Percentiles rank a stretch among this genome's conserved stretches.
Evolutionary conservation across 1,140 invertebrate genomes (phyloP).

Genomic region (Subanguina moxae): DNA sequence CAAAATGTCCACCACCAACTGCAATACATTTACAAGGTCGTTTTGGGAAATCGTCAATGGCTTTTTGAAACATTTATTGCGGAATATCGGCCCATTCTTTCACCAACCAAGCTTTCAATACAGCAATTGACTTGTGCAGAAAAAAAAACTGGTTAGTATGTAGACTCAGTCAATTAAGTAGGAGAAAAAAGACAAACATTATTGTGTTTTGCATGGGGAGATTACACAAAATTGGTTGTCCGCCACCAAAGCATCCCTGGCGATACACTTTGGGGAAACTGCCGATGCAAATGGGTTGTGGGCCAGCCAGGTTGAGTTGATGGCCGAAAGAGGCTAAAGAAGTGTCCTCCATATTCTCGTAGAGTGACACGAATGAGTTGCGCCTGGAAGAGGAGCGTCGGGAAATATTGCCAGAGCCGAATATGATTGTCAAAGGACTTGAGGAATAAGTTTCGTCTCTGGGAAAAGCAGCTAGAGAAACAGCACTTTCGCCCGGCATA

Average conservation of each 20-base stretch:
- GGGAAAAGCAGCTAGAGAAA: constrained; percentile 42
- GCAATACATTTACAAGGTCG: too few relatives aligned
- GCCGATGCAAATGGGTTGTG: constrained; percentile 8
- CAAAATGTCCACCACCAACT: too few relatives aligned
- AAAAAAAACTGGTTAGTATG: not conserved
- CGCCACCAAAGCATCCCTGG: not conserved
- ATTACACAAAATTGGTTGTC: not conserved
- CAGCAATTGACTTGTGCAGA: too few relatives aligned
- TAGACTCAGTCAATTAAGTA: not conserved
- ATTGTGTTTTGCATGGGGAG: constrained; percentile 14
- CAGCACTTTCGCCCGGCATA: constrained; percentile 19
- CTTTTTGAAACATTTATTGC: too few relatives aligned
- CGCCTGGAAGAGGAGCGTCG: constrained; percentile 28
- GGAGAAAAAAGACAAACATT: constrained; percentile 16
- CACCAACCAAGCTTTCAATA: too few relatives aligned
- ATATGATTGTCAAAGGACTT: constrained; percentile 32
- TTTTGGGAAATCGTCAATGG: too few relatives aligned
- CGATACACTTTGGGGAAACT: constrained; percentile 13
- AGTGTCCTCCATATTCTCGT: constrained; percentile 33
- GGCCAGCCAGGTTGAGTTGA: not conserved
- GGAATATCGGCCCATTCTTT: too few relatives aligned
- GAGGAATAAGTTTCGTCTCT: constrained; percentile 24
- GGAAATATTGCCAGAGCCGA: constrained; percentile 30
- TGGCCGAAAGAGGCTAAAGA: constrained; percentile 1
- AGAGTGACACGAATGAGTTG: constrained; percentile 30